Conservation (phyloP, 2,797 vertebrate species). For the Thaleichthys pacificus region DNA sequence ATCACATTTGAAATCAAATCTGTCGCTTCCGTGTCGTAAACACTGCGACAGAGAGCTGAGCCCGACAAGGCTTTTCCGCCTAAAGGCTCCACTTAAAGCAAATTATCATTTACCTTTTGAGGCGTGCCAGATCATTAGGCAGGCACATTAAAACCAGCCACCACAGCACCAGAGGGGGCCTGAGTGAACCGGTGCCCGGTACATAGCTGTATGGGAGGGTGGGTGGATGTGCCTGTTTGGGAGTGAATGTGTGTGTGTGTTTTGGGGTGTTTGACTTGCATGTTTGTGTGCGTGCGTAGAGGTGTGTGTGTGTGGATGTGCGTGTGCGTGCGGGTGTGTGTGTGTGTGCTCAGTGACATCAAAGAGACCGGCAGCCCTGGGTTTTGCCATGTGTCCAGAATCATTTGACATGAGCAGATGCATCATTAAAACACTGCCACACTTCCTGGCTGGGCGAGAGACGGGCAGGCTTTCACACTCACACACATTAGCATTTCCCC, state of each 20-base stretch:
- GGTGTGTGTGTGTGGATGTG: conserved; percentile 28
- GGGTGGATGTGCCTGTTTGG: conserved; percentile 30
- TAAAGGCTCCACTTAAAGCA: conserved; percentile 84
- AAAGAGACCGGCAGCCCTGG: conserved; percentile 74
- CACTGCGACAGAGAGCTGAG: conserved; percentile 59
- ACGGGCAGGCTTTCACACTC: conserved; percentile 60
- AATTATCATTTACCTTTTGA: conserved; percentile 84
- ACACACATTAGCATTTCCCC: conserved; percentile 53
- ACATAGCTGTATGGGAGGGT: conserved; percentile 57
- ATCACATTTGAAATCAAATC: conserved; percentile 68
- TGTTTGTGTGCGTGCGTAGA: conserved; percentile 28
- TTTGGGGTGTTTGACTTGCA: conserved; percentile 30
- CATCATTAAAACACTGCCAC: conserved; percentile 80
- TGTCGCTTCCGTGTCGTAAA: conserved; percentile 66
- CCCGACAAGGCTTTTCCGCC: conserved; percentile 74
- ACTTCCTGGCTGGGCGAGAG: conserved; percentile 61
- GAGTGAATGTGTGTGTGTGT: conserved; percentile 42
- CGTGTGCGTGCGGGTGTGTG: conserved; percentile 38
- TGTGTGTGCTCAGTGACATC: conserved; percentile 58
- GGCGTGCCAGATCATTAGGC: conserved; percentile 83
- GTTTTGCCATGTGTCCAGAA: conserved; percentile 79
- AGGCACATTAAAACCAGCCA: conserved; percentile 82
- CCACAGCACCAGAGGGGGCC: conserved; percentile 77
- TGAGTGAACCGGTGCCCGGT: conserved; percentile 74
- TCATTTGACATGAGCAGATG: conserved; percentile 82